Evolutionary conservation across 35 echinoderm and acorn worm species (phyloP).

Genomic region (Diadema setosum): DNA sequence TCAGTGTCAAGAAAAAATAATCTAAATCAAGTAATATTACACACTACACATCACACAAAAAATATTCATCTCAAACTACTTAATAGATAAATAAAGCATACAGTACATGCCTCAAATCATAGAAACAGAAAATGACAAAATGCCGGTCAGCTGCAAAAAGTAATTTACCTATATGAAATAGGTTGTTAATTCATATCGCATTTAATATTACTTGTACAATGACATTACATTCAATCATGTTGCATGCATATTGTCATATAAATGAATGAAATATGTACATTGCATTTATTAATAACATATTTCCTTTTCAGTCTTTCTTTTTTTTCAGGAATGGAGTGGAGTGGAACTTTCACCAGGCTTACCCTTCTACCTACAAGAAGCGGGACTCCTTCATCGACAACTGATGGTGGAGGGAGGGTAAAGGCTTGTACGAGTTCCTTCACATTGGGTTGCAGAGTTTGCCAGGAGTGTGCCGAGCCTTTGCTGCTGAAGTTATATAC

Average conservation of each 20-base stretch:
- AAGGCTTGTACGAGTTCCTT: background rate
- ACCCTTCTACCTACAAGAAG: background rate
- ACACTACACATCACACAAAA: too few relatives aligned
- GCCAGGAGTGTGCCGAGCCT: background rate
- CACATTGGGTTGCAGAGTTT: background rate
- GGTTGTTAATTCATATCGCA: too few relatives aligned
- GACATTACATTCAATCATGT: too few relatives aligned
- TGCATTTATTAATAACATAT: too few relatives aligned
- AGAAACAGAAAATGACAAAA: background rate
- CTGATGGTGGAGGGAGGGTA: background rate
- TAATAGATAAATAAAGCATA: too few relatives aligned
- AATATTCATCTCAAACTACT: too few relatives aligned
- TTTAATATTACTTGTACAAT: too few relatives aligned
- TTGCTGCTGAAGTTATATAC: background rate
- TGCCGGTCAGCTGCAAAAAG: background rate
- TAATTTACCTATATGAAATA: too few relatives aligned
- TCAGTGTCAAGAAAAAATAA: background rate
- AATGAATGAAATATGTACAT: too few relatives aligned
- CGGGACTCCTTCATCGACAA: background rate
- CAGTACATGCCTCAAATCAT: background rate
- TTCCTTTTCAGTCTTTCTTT: background rate
- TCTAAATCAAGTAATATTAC: background rate
- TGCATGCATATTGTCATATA: too few relatives aligned
- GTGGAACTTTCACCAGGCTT: background rate
- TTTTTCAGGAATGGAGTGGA: background rate